Percentiles rank a stretch among this genome's conserved stretches.
Conservation (phyloP, 1,140 invertebrate species). For the Arctopsyche grandis region DNA sequence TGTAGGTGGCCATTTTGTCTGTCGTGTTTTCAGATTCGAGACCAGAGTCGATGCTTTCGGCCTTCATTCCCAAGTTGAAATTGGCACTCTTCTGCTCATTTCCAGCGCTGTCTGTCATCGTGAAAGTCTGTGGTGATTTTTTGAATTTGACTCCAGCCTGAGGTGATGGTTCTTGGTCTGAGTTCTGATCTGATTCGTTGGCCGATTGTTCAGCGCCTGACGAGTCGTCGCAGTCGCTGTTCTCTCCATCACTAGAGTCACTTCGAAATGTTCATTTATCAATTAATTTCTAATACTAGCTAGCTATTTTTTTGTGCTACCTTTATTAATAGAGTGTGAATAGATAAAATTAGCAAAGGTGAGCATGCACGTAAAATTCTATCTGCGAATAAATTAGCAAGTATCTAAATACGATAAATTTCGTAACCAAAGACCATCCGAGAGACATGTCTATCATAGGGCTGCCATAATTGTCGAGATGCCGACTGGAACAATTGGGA, state of each 20-base stretch:
- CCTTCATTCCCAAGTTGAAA: constrained; percentile 50
- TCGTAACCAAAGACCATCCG: too few relatives aligned
- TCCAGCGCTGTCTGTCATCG: constrained; percentile 24
- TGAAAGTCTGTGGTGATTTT: constrained; percentile 45
- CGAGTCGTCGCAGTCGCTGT: constrained; percentile 76
- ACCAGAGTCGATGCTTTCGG: constrained; percentile 63
- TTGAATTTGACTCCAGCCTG: constrained; percentile 51
- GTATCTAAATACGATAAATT: too few relatives aligned
- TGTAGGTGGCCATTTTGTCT: constrained; percentile 71
- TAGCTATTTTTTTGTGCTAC: too few relatives aligned
- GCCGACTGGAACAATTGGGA: too few relatives aligned
- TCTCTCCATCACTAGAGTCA: constrained; percentile 79
- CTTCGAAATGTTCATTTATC: constrained; percentile 57
- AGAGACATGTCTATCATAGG: too few relatives aligned
- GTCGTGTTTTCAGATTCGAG: constrained; percentile 63
- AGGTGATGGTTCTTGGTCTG: constrained; percentile 57
- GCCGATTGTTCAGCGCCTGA: constrained; percentile 70
- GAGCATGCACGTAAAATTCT: too few relatives aligned
- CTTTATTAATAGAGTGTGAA: too few relatives aligned
- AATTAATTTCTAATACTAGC: constrained; percentile 5
- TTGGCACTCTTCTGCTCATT: constrained; percentile 35
- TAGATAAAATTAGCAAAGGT: constrained; percentile 45
- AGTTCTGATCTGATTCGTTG: constrained; percentile 62
- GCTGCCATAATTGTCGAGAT: too few relatives aligned
- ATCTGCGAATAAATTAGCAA: too few relatives aligned